These are phyloP conservation scores for Sturnus vulgaris DNA, from an alignment of 2,113 vertebrate genomes.

Conservation along the genomic window DNA sequence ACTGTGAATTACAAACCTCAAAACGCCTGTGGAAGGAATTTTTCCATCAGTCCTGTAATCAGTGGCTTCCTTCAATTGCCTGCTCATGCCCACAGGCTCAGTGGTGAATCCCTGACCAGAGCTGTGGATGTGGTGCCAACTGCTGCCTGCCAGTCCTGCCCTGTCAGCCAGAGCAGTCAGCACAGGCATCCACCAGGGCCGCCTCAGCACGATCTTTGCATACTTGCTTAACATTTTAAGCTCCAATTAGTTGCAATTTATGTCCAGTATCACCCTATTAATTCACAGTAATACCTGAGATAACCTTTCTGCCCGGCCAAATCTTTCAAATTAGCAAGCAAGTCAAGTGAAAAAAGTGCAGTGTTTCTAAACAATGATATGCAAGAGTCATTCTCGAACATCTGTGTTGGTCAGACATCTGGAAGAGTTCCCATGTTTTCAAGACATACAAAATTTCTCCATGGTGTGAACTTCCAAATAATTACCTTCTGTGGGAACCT, in stretches of 20 bases:
- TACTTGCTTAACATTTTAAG: conserved; percentile 34
- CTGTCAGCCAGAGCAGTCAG: not conserved
- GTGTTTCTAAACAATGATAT: not conserved
- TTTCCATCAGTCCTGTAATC: not conserved
- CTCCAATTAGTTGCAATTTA: conserved; percentile 18
- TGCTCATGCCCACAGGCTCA: not conserved
- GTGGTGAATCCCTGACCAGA: not conserved
- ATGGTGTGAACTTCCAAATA: not conserved
- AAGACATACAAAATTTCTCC: not conserved
- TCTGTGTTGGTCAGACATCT: not conserved
- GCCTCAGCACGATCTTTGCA: not conserved
- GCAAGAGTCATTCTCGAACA: not conserved
- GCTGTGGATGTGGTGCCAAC: not conserved
- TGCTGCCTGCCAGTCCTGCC: not conserved
- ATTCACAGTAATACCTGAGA: not conserved
- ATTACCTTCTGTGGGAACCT: not conserved
- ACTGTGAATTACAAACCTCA: not conserved
- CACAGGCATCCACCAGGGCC: not conserved
- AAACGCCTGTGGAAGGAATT: not conserved
- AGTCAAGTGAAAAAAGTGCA: not conserved
- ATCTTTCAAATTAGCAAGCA: not conserved
- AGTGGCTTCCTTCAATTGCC: not conserved
- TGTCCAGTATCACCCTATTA: not conserved
- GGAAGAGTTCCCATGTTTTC: not conserved
- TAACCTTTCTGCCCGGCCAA: not conserved